These are phyloP conservation scores for Tapirus terrestris DNA, from an alignment of 2,113 vertebrate genomes.

Conservation along the genomic window DNA sequence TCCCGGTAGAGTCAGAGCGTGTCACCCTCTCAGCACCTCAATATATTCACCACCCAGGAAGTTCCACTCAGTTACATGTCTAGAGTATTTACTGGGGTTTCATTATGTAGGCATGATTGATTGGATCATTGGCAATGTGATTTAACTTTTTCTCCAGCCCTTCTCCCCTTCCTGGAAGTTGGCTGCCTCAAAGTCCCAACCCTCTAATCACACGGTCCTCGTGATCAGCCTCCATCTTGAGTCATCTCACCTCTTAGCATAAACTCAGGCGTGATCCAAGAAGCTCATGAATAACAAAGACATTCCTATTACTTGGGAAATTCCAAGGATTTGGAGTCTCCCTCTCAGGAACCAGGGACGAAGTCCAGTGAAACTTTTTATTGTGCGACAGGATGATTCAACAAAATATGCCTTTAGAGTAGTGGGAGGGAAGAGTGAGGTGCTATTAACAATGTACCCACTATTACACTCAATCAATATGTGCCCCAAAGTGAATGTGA, in stretches of 20 bases:
- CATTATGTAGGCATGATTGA: not conserved
- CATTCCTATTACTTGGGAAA: not conserved
- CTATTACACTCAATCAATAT: accelerated
- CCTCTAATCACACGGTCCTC: not conserved
- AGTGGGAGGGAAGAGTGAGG: not conserved
- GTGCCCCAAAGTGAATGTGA: not conserved
- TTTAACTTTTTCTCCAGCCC: not conserved
- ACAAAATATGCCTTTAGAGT: not conserved
- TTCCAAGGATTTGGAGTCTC: not conserved
- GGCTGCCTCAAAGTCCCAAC: not conserved
- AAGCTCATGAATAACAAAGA: not conserved
- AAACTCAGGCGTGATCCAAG: not conserved
- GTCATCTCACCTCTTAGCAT: not conserved
- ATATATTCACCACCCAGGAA: not conserved
- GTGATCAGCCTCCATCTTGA: not conserved
- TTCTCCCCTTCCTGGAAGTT: not conserved
- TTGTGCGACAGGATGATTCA: not conserved
- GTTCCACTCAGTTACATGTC: not conserved
- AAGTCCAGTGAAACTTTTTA: not conserved
- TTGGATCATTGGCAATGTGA: not conserved
- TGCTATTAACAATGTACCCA: not conserved
- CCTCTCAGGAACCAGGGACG: not conserved
- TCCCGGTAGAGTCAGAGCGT: not conserved
- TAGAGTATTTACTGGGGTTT: not conserved
- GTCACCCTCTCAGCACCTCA: not conserved